Percentiles rank a stretch among this genome's conserved stretches.
Evolutionary conservation across 2,888 invertebrate genomes (phyloP).

Genomic region (Leucania comma): DNA sequence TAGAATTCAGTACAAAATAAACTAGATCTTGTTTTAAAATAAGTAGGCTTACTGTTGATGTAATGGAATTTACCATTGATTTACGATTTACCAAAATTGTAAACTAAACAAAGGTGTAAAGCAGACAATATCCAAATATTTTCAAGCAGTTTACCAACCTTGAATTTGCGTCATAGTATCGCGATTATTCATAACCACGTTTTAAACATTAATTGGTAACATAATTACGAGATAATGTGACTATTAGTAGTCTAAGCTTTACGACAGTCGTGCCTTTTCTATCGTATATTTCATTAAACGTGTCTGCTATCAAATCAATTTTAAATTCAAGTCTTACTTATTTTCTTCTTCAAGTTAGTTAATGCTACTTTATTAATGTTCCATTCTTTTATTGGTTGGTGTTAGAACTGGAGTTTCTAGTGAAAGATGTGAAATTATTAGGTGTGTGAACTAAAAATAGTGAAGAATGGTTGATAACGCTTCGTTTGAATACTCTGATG

Average conservation of each 20-base stretch:
- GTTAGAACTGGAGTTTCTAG: slow-evolving; percentile 48
- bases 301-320: neutral
- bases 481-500: slow-evolving; percentile 86
- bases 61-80: slow-evolving; percentile 22
- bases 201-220: slow-evolving; percentile 23
- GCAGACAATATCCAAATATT: slow-evolving; percentile 41
- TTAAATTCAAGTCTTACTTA: slow-evolving; percentile 13
- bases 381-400: slow-evolving; percentile 10
- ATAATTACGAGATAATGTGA: slow-evolving; percentile 25
- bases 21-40: slow-evolving; percentile 43
- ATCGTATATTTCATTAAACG: slow-evolving; percentile 5
- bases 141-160: slow-evolving; percentile 17
- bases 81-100: slow-evolving; percentile 23
- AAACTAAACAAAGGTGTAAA: neutral
- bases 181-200: slow-evolving; percentile 31
- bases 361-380: slow-evolving; percentile 19
- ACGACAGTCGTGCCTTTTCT: slow-evolving; percentile 25
- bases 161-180: slow-evolving; percentile 21
- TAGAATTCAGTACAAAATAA: slow-evolving; percentile 35
- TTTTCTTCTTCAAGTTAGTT: slow-evolving; percentile 16
- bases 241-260: slow-evolving; percentile 28
- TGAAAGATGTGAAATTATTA: slow-evolving; percentile 59
- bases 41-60: slow-evolving; percentile 45
- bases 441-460: slow-evolving; percentile 60
- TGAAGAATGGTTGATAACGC: slow-evolving; percentile 86